Percentiles rank a stretch among this genome's conserved stretches.
phyloP scores from a whole-genome alignment of 2,113 vertebrate species.

The Sinocyclocheilus anophthalmus region DNA sequence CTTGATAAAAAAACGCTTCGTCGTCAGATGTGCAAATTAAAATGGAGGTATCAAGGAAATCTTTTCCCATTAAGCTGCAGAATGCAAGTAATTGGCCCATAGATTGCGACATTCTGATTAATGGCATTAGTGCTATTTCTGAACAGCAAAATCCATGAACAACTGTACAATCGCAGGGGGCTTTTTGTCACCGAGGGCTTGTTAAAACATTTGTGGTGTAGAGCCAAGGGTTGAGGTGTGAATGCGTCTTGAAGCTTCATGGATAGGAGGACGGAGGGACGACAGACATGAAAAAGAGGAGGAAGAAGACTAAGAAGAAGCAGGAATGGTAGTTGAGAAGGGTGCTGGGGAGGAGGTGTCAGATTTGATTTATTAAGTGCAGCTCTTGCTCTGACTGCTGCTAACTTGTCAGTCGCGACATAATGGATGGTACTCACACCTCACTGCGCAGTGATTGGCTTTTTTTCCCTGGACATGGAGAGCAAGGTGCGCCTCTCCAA shows the following conservation, averaged over 20 bases:
- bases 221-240: neutral
- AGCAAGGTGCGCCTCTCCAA: constrained; percentile 36
- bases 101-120: constrained; percentile 59
- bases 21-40: constrained; percentile 61
- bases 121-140: constrained; percentile 45
- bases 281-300: constrained; percentile 54
- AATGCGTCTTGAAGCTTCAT: constrained; percentile 44
- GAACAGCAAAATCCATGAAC: constrained; percentile 38
- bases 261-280: neutral
- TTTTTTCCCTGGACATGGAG: constrained; percentile 52
- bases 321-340: constrained; percentile 84
- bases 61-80: constrained; percentile 60
- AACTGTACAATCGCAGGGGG: neutral
- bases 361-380: constrained; percentile 96
- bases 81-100: constrained; percentile 56
- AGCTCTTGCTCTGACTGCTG: constrained; percentile 80
- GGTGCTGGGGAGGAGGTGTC: constrained; percentile 85
- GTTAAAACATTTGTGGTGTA: neutral
- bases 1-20: constrained; percentile 57
- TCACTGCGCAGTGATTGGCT: constrained; percentile 79
- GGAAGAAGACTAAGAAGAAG: constrained; percentile 65
- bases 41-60: constrained; percentile 62
- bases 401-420: constrained; percentile 84
- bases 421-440: constrained; percentile 87
- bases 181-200: neutral